These are phyloP conservation scores for Actinia tenebrosa DNA, from an alignment of 64 coral and sea anemone species.

Conservation along the genomic window DNA sequence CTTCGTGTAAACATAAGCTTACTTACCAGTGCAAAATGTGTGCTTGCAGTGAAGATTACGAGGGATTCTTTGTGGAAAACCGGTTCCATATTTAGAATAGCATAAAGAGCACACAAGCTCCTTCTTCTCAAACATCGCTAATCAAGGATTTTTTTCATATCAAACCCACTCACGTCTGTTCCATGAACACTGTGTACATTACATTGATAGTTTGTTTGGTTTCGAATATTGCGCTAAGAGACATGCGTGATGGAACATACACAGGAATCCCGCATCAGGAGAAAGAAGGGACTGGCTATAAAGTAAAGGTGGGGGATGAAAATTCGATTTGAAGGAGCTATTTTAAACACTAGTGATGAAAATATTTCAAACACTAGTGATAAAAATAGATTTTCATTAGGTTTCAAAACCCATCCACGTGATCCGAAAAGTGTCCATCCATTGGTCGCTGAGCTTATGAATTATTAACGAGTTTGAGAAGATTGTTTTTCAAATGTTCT, in stretches of 20 bases:
- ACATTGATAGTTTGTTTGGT: background rate
- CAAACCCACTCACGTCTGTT: background rate
- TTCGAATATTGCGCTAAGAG: conserved; percentile 12
- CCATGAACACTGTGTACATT: background rate
- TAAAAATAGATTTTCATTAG: too few relatives aligned
- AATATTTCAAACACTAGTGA: too few relatives aligned
- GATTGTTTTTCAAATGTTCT: too few relatives aligned
- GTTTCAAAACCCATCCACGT: too few relatives aligned
- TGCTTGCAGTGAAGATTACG: conserved; percentile 72
- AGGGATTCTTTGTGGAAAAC: conserved; percentile 85
- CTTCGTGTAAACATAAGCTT: background rate
- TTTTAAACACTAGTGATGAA: too few relatives aligned
- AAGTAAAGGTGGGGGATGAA: too few relatives aligned
- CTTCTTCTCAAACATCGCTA: conserved; percentile 65
- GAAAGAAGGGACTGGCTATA: too few relatives aligned
- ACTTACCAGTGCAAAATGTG: conserved; percentile 83
- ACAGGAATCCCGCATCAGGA: background rate
- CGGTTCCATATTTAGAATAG: conserved; percentile 75
- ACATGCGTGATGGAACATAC: background rate
- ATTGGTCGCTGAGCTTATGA: too few relatives aligned
- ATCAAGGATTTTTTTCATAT: background rate
- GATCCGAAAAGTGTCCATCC: too few relatives aligned
- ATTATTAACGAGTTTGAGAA: too few relatives aligned
- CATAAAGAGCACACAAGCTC: conserved; percentile 80
- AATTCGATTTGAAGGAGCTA: too few relatives aligned